These are phyloP conservation scores for Drosophila nannoptera DNA, from an alignment of 1,140 invertebrate genomes.

Conservation along the genomic window DNA sequence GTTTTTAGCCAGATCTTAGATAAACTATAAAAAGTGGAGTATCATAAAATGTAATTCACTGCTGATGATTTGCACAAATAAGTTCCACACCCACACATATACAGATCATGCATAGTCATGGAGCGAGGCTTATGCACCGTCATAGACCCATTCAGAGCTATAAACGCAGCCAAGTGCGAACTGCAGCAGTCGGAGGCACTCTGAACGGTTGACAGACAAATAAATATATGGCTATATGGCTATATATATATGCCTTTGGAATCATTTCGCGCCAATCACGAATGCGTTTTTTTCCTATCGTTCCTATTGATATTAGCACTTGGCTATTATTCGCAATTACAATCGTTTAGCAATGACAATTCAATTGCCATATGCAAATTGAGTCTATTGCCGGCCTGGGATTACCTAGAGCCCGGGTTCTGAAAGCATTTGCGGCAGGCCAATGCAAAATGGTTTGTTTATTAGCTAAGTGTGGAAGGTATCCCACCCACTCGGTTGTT, in stretches of 20 bases:
- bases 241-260: no score
- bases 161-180: no score
- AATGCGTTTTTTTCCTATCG: no score
- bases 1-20: slow-evolving; percentile 25
- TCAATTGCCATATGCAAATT: slow-evolving; percentile 12
- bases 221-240: no score
- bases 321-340: slow-evolving; percentile 4
- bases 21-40: slow-evolving; percentile 1
- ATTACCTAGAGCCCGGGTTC: neutral
- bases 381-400: neutral
- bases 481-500: neutral
- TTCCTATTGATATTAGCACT: neutral
- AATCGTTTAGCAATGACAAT: slow-evolving; percentile 9
- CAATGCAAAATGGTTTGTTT: neutral
- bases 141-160: no score
- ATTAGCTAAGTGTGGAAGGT: neutral
- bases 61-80: no score
- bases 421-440: neutral
- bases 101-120: no score
- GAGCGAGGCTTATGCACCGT: no score
- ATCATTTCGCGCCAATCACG: no score
- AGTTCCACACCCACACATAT: no score
- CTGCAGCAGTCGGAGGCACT: no score
- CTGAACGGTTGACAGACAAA: no score
- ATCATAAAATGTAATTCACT: neutral